Percentiles rank a stretch among this genome's conserved stretches.
Evolutionary conservation across 1,140 invertebrate genomes (phyloP).

Genomic region (Heterodera schachtii): DNA sequence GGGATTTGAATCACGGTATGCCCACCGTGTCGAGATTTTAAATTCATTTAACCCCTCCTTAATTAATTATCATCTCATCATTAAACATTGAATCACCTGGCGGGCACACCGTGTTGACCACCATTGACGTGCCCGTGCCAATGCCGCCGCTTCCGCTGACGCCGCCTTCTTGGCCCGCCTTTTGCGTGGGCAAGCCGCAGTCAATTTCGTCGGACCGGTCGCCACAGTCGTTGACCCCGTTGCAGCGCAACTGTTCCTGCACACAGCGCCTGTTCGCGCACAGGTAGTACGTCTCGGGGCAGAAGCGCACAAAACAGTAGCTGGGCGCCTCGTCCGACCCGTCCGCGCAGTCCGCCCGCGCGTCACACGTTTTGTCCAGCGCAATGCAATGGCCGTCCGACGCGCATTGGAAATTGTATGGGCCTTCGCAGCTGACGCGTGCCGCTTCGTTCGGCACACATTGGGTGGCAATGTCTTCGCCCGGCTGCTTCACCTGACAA

Average conservation of each 20-base stretch:
- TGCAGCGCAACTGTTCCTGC: constrained; percentile 67
- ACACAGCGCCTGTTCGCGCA: constrained; percentile 82
- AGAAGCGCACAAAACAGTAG: constrained; percentile 76
- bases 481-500: constrained; percentile 68
- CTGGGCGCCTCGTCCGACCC: constrained; percentile 87
- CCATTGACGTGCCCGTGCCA: not conserved
- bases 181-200: constrained; percentile 69
- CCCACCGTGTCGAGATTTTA: too few relatives aligned
- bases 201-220: constrained; percentile 86
- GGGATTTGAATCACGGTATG: too few relatives aligned
- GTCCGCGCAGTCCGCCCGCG: constrained; percentile 90
- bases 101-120: constrained; percentile 73
- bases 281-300: constrained; percentile 68
- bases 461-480: constrained; percentile 61
- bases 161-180: constrained; percentile 66
- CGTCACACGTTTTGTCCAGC: constrained; percentile 74
- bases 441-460: constrained; percentile 76
- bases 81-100: constrained; percentile 53
- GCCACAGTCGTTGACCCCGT: constrained; percentile 83
- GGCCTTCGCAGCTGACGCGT: constrained; percentile 70
- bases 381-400: constrained; percentile 73
- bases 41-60: too few relatives aligned
- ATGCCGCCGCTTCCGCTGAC: not conserved
- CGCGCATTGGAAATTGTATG: constrained; percentile 64
- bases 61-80: too few relatives aligned